Percentiles rank a stretch among this genome's conserved stretches.
Conservation (phyloP, 1,140 invertebrate genomes). For the Bombus turneri region DNA sequence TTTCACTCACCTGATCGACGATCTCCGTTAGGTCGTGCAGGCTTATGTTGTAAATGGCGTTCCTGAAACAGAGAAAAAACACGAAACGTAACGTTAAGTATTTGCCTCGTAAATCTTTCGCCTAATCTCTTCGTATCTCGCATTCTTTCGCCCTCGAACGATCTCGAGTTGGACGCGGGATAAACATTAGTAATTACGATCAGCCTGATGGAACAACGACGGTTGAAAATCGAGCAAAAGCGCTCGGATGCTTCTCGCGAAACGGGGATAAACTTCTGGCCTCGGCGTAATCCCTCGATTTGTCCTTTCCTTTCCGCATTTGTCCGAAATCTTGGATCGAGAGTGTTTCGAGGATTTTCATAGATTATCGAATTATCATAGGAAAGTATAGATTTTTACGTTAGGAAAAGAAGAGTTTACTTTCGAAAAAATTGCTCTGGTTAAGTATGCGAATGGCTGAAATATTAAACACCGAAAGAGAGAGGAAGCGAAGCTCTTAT, state of each 20-base stretch:
- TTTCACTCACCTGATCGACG: slow-evolving; percentile 83
- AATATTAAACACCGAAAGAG: neutral
- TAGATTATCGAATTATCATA: no score
- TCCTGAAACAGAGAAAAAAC: slow-evolving; percentile 84
- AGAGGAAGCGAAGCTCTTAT: no score
- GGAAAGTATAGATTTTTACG: neutral
- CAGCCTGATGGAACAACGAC: slow-evolving; percentile 2
- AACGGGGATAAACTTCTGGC: neutral
- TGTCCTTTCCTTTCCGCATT: neutral
- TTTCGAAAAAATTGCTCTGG: neutral
- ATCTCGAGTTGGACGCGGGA: slow-evolving; percentile 32
- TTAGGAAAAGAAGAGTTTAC: neutral
- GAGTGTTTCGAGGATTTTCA: neutral
- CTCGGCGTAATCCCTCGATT: neutral
- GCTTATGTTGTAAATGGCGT: slow-evolving; percentile 92
- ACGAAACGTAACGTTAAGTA: slow-evolving; percentile 60
- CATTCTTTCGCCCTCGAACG: slow-evolving; percentile 7
- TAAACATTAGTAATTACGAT: slow-evolving; percentile 60
- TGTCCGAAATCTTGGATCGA: neutral
- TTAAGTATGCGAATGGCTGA: neutral
- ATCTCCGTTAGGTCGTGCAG: slow-evolving; percentile 87
- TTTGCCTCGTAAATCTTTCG: slow-evolving; percentile 56
- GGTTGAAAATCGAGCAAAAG: neutral
- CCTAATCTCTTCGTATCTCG: slow-evolving; percentile 47
- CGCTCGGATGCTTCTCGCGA: no score